Conservation (phyloP, 2,113 vertebrate species). For the Euleptes europaea region DNA sequence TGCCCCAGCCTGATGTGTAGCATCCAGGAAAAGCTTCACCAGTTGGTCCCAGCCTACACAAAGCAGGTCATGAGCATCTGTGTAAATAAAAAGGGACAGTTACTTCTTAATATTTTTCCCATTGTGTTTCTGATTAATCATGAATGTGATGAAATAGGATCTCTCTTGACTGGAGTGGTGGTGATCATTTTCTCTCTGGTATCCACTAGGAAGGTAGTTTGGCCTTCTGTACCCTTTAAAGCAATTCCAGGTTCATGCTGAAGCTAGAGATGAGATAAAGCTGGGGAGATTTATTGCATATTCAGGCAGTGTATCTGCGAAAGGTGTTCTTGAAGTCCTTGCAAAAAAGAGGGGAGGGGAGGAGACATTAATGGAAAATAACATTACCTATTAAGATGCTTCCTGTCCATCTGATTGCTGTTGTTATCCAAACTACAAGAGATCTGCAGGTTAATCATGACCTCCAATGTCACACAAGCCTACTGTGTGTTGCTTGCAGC, state of each 20-base stretch:
- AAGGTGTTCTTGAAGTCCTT: conserved; percentile 39
- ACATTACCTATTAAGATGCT: conserved; percentile 10
- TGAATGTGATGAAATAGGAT: conserved; percentile 56
- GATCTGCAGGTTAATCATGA: not conserved
- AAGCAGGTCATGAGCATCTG: conserved; percentile 56
- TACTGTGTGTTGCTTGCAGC: not conserved
- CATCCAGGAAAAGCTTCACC: not conserved
- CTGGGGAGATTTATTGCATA: conserved; percentile 48
- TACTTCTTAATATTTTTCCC: conserved; percentile 64
- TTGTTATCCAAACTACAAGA: not conserved
- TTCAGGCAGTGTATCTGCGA: conserved; percentile 40
- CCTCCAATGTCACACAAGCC: not conserved
- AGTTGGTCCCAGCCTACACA: conserved; percentile 22
- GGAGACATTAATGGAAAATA: conserved; percentile 13
- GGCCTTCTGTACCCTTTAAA: conserved; percentile 70
- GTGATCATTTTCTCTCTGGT: conserved; percentile 67
- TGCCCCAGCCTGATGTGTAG: not conserved
- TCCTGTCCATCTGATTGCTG: not conserved
- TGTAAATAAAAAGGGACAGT: conserved; percentile 68
- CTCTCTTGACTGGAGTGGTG: conserved; percentile 40
- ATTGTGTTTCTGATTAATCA: conserved; percentile 45
- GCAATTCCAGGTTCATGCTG: conserved; percentile 50
- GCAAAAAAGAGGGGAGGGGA: not conserved
- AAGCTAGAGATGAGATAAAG: conserved; percentile 58
- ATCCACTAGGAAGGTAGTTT: conserved; percentile 53